Percentiles rank a stretch among this genome's conserved stretches.
Conservation (phyloP, 2,797 vertebrate genomes). For the Otolemur crassicaudatus region DNA sequence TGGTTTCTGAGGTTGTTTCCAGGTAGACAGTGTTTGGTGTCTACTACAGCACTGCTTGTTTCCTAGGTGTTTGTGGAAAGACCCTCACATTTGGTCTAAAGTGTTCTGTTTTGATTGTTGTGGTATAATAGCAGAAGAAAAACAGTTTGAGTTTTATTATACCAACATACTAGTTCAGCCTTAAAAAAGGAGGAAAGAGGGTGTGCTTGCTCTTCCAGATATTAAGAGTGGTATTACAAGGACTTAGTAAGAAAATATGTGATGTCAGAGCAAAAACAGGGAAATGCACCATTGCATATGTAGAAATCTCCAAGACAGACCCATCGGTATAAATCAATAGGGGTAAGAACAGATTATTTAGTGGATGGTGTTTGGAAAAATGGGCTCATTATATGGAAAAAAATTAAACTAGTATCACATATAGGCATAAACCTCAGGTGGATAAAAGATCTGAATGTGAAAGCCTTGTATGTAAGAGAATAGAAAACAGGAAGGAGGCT, state of each 20-base stretch:
- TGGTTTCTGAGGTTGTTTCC: background rate
- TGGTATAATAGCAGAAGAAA: background rate
- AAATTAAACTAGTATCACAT: background rate
- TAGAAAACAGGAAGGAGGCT: background rate
- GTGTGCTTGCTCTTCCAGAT: background rate
- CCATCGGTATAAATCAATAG: background rate
- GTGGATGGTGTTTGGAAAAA: background rate
- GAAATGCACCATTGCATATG: background rate
- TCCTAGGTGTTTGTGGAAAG: background rate
- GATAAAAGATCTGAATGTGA: background rate
- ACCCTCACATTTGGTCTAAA: background rate
- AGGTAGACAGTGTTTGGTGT: background rate
- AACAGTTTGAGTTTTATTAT: background rate
- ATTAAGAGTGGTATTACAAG: background rate
- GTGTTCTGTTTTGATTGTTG: background rate
- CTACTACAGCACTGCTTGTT: background rate
- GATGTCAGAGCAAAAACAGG: background rate
- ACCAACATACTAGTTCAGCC: background rate
- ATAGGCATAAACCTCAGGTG: background rate
- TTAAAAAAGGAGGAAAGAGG: background rate
- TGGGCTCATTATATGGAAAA: background rate
- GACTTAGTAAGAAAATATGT: background rate
- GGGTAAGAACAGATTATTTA: background rate
- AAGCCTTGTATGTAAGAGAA: background rate
- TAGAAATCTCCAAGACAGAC: background rate